These are phyloP conservation scores for Sylvilagus floridanus DNA, from an alignment of 2,797 vertebrate genomes.

Conservation along the genomic window DNA sequence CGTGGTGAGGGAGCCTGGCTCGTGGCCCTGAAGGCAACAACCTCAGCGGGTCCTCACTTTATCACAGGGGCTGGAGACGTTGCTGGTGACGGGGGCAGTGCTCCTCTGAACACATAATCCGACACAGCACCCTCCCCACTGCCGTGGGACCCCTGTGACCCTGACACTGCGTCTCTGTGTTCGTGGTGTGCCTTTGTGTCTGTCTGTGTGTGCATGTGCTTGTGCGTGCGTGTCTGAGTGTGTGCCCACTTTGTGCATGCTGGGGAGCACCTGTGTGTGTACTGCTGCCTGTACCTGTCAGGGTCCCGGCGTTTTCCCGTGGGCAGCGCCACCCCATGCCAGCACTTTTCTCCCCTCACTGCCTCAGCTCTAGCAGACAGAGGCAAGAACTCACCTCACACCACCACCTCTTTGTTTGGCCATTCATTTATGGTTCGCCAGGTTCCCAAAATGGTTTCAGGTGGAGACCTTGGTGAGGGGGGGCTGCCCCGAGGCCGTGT, in stretches of 20 bases:
- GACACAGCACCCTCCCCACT: background rate
- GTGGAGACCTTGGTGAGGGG: conserved; percentile 29
- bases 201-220: background rate
- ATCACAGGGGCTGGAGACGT: background rate
- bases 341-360: background rate
- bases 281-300: background rate
- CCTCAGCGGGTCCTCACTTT: background rate
- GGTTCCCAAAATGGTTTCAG: conserved; percentile 34
- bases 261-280: background rate
- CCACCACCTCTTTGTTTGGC: background rate
- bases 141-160: background rate
- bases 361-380: background rate
- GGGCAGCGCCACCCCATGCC: background rate
- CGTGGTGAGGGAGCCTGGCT: background rate
- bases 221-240: too few species aligned
- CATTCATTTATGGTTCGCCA: conserved; percentile 51
- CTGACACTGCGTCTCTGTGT: background rate
- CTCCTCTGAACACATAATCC: background rate
- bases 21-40: too few species aligned
- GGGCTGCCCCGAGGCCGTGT: background rate
- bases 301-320: background rate
- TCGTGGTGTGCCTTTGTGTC: background rate
- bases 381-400: background rate
- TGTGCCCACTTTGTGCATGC: too few species aligned
- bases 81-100: background rate